phyloP scores from a whole-genome alignment of 2,888 invertebrate genomes.

The Linnaemya tessellans region DNA sequence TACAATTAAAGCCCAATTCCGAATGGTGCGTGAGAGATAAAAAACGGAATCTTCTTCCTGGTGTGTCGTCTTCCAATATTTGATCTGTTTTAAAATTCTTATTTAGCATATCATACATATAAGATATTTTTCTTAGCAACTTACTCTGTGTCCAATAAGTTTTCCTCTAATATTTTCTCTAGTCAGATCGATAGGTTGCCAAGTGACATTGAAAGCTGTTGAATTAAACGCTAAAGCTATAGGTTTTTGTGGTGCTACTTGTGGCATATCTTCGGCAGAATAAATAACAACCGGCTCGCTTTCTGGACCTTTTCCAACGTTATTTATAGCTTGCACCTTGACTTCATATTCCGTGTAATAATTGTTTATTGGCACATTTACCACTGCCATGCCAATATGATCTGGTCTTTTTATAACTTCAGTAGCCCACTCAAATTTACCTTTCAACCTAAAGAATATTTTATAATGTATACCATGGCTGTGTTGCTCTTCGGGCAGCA shows the following conservation, averaged over 20 bases:
- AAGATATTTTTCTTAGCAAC: conserved; percentile 53
- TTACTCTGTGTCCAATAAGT: conserved; percentile 94
- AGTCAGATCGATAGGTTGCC: conserved; percentile 93
- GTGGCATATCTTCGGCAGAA: conserved; percentile 96
- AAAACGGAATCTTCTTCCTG: conserved; percentile 91
- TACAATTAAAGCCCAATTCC: conserved; percentile 94
- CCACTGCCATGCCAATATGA: conserved; percentile 91
- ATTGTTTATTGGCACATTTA: conserved; percentile 88
- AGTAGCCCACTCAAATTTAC: conserved; percentile 90
- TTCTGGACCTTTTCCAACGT: conserved; percentile 91
- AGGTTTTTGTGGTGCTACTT: conserved; percentile 93
- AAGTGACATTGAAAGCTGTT: conserved; percentile 95
- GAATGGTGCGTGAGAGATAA: conserved; percentile 92
- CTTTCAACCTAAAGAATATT: conserved; percentile 92
- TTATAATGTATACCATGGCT: conserved; percentile 95
- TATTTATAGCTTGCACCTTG: conserved; percentile 92
- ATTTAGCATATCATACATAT: not conserved
- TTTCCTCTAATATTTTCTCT: conserved; percentile 93
- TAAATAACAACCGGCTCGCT: conserved; percentile 90
- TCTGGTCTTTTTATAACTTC: conserved; percentile 87
- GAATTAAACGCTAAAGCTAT: conserved; percentile 92
- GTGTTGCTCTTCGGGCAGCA: conserved; percentile 91
- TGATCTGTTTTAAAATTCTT: conserved; percentile 85
- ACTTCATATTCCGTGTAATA: conserved; percentile 94
- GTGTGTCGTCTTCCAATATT: conserved; percentile 93